A percentile compares a stretch with the other conserved stretches of the same genome.
These are phyloP conservation scores for Ciona savignyi DNA, from an alignment of 23 tunicate genomes.

Conservation along the genomic window DNA sequence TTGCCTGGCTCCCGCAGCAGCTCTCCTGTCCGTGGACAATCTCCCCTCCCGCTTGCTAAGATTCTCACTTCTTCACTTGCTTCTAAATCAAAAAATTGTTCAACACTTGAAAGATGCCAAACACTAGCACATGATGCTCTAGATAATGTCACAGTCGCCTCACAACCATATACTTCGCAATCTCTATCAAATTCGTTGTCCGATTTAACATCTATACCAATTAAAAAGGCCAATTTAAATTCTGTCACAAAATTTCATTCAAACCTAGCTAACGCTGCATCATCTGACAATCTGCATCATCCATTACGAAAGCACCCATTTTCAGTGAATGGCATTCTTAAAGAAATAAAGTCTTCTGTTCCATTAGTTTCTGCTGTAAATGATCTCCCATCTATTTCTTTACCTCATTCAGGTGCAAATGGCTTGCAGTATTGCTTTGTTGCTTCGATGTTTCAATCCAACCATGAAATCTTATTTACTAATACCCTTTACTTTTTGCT, in stretches of 20 bases:
- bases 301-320: not conserved
- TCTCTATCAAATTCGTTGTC: not conserved
- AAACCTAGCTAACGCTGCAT: not conserved
- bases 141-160: not conserved
- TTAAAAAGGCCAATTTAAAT: too few relatives aligned
- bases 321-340: not conserved
- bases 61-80: not conserved
- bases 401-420: too few relatives aligned
- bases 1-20: not conserved
- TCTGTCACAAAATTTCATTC: too few relatives aligned
- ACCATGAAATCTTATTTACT: too few relatives aligned
- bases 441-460: too few relatives aligned
- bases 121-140: too few relatives aligned
- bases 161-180: not conserved
- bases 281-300: not conserved
- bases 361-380: not conserved
- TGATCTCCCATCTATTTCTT: too few relatives aligned
- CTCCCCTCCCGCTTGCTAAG: not conserved
- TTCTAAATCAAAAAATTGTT: not conserved
- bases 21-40: not conserved
- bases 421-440: too few relatives aligned
- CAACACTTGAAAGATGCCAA: too few relatives aligned
- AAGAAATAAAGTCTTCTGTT: not conserved
- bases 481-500: too few relatives aligned
- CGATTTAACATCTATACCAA: too few relatives aligned